These are phyloP conservation scores for Macropus fuliginosus DNA, from an alignment of 2,797 vertebrate genomes.

Conservation along the genomic window DNA sequence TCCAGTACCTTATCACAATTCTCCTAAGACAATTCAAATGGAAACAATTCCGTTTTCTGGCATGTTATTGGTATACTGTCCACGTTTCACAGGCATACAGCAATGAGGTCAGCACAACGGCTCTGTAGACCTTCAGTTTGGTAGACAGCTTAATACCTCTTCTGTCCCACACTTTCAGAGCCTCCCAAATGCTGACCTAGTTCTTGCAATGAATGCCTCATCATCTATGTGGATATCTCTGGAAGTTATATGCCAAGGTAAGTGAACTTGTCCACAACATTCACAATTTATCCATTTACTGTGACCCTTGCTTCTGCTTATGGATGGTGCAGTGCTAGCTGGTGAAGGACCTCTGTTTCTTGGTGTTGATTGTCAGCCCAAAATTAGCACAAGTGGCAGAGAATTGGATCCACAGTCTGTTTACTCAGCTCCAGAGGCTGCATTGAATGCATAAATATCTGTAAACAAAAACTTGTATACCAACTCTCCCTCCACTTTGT, in stretches of 20 bases:
- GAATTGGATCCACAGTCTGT: neutral
- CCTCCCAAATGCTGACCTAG: neutral
- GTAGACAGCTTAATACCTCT: neutral
- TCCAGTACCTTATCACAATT: neutral
- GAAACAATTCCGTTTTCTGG: neutral
- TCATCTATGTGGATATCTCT: neutral
- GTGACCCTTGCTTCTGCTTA: neutral
- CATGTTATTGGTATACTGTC: neutral
- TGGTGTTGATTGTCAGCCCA: neutral
- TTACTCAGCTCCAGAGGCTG: neutral
- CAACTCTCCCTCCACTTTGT: neutral
- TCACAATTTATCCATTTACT: neutral
- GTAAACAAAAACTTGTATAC: neutral
- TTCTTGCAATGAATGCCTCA: neutral
- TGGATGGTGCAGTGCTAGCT: neutral
- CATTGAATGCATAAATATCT: neutral
- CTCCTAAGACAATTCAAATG: neutral
- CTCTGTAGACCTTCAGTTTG: neutral
- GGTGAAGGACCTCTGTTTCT: neutral
- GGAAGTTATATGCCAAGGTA: neutral
- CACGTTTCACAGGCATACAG: neutral
- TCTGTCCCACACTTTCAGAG: neutral
- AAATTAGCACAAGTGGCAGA: neutral
- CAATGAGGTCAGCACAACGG: neutral
- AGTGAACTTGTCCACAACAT: neutral